Evolutionary conservation across 2,888 invertebrate genomes (phyloP), one percentile per base, ranked within the genome.

Genomic region (Metopia argyrocephala): DNA sequence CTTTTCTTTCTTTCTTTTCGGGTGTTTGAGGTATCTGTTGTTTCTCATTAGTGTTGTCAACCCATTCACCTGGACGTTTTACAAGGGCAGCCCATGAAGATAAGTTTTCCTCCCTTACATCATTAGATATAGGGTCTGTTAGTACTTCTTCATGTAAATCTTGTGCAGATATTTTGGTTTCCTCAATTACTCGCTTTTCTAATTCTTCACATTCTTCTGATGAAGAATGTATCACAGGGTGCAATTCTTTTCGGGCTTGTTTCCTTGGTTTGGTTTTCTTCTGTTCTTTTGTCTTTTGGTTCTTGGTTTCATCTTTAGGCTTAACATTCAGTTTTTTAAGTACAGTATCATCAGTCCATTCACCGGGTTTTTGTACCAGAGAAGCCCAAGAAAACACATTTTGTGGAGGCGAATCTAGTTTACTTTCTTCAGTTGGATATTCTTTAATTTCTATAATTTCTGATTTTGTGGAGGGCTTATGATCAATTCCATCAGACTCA

Each of bases 351-450:
- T 86, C 86, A 15, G 84, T 62, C 86, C 86, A 86, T 80, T 86
- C 85, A 12, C 85, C 89, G 5, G 90, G 89, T 31, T 86, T 86
- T 62, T 85, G 87, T 0, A 89, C 87, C 27, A 89, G 81, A 2
- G 89, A 87, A 23, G 89, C 89, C 89, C 89, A 89, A 25, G 88
- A 88, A 23, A 89, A 78, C 71, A 86, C 85, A 5, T 84, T 82
- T 28, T 82, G 52, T 57, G 12, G 38, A 38, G 38, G 15, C 38
- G 15, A 9, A 4, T 38, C 38, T 38, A 15, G 38, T 38, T 38
- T 38, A 38, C 12, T 38, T 38, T 38, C 12, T n/a, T 50, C 28
- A 28, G 9, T 52, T 3, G 15, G 45, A 46, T 27, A 25, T 9
- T 76, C 68, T 3, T 54, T 48, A n/a, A n/a, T 2, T 31, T 64